Evolutionary conservation across 2,888 invertebrate genomes (phyloP), one percentile per base, ranked within the genome.

Genomic region (Hyles lineata): DNA sequence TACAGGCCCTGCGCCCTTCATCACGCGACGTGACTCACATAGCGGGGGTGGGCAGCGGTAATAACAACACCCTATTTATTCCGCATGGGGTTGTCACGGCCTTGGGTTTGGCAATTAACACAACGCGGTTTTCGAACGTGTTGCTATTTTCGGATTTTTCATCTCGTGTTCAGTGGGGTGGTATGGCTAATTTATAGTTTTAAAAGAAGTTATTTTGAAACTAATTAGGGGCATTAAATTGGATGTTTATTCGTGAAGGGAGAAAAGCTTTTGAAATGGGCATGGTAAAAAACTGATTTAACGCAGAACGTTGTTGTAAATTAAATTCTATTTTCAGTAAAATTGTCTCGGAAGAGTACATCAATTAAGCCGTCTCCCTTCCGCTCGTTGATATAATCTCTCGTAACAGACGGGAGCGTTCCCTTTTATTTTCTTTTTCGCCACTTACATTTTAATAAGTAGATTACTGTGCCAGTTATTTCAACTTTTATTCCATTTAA

Each of bases 11-110:
- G 23, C 62, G 70, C 73, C 73, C 70, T 35, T 61, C 73, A 52
- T 62, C 70, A 72, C 67, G 67, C 67, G 72, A 58, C 62, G 70
- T 82, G 84, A 85, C 75, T 84, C 85, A 83, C 75, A 83, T 85
- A 83, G 74, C 72, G 70, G 81, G 85, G 85, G 82, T 82, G 81
- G 79, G 81, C 83, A 79, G 80, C 81, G 82, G 80, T 83, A 86
- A 84, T 83, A 86, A 82, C 80, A 81, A 76, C 83, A 84, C 87
- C 89, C 88, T 78, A 81, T 81, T 83, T 83, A 80, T 81, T 78
- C 77, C 74, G 78, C 78, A 77, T 77, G 77, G 82, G 84, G 82
- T 78, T 73, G 59, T 70, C 71, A 72, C 79, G 84, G 81, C 87
- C 87, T 70, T 70, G 70, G 32, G 55, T 55, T 35, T 58, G 58